Base-by-base conservation (phyloP, 2,888 invertebrate genomes). In the Yponomeuta cagnagella region DNA sequence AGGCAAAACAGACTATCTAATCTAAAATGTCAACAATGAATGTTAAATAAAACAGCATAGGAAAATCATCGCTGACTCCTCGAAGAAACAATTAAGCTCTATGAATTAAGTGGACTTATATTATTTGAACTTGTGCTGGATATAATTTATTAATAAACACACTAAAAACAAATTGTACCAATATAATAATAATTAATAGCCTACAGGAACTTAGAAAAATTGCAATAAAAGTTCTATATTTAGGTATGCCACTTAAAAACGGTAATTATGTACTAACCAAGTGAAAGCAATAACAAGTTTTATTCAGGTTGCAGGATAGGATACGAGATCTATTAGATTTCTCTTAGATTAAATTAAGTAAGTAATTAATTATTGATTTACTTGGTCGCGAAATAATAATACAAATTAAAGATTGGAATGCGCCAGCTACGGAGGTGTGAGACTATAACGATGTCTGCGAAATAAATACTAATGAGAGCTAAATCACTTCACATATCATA, bases 161-260 rank as follows among this genome's bases (percentile, higher is more conserved):
- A 87, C 82, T 88, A 88, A 89, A 43, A 90, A 90, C 88, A 89
- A 89, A 89, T 89, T 90, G 88, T 91, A 91, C 88, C 89, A 84
- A 89, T 88, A 89, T 88, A 90, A 87, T 90, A 90, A 87, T 90
- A 89, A 88, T 87, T 83, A 89, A 90, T 90, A 91, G 87, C 86
- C 92, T 92, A 92, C 90, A 92, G 92, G 92, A 92, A 92, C 92
- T 88, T 91, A 92, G 90, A 86, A 90, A 88, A 91, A 90, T 92
- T 91, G 91, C 91, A 91, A 89, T 90, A 87, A 86, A 89, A 89
- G 89, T 90, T 90, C 89, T 90, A 91, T 89, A 89, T 87, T 89
- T 90, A 91, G 89, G 83, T 91, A 92, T 91, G 91, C 91, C 92
- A 92, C 91, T 90, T 89, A 89, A 87, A 37, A 83, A 78, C 82